phyloP scores from a whole-genome alignment of 1,140 invertebrate species.

The Leptoteleia sp. region DNA sequence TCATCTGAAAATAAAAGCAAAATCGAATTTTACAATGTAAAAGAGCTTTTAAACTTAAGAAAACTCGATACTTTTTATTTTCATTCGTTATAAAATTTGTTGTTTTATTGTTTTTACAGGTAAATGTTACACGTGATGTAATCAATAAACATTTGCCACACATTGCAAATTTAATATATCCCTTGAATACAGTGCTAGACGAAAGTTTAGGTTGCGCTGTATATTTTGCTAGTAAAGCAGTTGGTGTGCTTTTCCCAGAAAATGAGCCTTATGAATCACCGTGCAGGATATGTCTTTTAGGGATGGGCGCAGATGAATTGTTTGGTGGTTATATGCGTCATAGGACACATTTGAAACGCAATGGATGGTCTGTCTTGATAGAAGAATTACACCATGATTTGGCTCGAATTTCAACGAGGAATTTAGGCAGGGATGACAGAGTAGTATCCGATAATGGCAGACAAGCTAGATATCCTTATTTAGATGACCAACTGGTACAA shows the following conservation, averaged over 20 bases:
- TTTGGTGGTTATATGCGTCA: conserved; percentile 97
- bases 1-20: no score
- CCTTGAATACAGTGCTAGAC: conserved; percentile 93
- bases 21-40: no score
- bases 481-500: conserved; percentile 93
- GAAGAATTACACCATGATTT: conserved; percentile 90
- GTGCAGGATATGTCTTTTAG: conserved; percentile 90
- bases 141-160: conserved; percentile 80
- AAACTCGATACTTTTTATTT: no score
- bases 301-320: conserved; percentile 98
- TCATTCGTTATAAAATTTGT: no score
- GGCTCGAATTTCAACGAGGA: conserved; percentile 92
- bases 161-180: conserved; percentile 90
- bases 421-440: conserved; percentile 96
- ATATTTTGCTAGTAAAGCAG: conserved; percentile 95
- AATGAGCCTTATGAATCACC: conserved; percentile 82
- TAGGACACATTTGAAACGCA: conserved; percentile 85
- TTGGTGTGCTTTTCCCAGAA: conserved; percentile 79
- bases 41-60: no score
- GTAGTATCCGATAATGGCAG: conserved; percentile 89
- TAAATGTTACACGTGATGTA: conserved; percentile 89
- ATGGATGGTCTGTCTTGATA: conserved; percentile 85
- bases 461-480: conserved; percentile 93
- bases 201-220: conserved; percentile 96
- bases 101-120: conserved; percentile 79